Percentiles rank a stretch among this genome's conserved stretches.
Evolutionary conservation across 1,140 invertebrate species (phyloP).

Genomic region (Drosophila tropicalis): DNA sequence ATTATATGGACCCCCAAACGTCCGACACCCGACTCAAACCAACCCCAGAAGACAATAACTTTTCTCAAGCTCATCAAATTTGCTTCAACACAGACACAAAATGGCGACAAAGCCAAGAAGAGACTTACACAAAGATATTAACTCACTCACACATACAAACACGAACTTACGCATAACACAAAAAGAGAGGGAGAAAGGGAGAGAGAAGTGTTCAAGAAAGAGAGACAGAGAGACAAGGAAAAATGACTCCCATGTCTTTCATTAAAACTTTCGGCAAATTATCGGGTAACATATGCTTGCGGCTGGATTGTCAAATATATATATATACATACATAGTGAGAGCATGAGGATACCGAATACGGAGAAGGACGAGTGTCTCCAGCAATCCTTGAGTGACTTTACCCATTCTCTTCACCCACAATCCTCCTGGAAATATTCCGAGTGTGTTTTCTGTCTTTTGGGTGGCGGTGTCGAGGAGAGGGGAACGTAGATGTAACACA

Average conservation of each 20-base stretch:
- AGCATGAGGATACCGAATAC: background rate
- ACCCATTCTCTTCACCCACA: background rate
- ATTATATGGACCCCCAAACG: constrained; percentile 50
- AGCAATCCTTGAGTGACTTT: constrained; percentile 38
- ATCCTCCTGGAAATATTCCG: constrained; percentile 23
- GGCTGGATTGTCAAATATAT: constrained; percentile 76
- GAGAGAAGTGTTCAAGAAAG: too few species aligned
- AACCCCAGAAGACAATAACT: constrained; percentile 35
- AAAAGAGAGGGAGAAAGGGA: constrained; percentile 1
- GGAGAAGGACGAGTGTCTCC: background rate
- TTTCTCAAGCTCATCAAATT: constrained; percentile 75
- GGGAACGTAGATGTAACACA: constrained; percentile 56
- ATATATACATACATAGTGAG: background rate
- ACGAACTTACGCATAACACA: background rate
- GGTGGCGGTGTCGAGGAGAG: background rate
- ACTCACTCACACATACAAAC: constrained; percentile 30
- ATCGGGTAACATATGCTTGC: constrained; percentile 83
- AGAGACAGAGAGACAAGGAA: constrained; percentile 44
- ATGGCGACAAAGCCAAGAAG: constrained; percentile 58
- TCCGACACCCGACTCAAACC: constrained; percentile 11
- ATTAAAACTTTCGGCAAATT: constrained; percentile 83
- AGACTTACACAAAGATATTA: constrained; percentile 46
- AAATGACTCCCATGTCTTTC: constrained; percentile 83
- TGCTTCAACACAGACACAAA: constrained; percentile 61
- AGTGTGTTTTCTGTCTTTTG: constrained; percentile 18